Evolutionary conservation across 1,140 invertebrate species (phyloP).

Genomic region (Pteromalus puparum): DNA sequence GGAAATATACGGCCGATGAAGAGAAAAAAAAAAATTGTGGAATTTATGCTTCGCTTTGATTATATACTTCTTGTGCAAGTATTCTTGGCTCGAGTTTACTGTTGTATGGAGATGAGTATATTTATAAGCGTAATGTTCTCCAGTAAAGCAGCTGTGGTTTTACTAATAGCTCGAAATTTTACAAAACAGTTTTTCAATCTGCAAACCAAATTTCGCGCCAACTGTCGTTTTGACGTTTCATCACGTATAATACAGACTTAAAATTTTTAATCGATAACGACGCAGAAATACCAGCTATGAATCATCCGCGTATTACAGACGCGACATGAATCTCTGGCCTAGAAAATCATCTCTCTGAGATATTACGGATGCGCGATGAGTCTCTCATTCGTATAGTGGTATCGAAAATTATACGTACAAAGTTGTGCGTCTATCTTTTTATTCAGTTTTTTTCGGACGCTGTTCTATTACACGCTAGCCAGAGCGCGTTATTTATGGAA

Average conservation of each 20-base stretch:
- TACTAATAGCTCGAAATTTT: too few relatives aligned
- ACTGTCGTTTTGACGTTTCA: not conserved
- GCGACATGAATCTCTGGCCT: conserved; percentile 27
- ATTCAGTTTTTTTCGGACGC: conserved; percentile 2
- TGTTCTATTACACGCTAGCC: conserved; percentile 34
- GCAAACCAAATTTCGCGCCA: not conserved
- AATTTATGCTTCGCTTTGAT: not conserved
- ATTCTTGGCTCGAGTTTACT: not conserved
- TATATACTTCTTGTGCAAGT: not conserved
- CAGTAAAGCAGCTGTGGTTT: not conserved
- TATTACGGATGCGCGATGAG: conserved; percentile 20
- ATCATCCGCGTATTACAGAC: not conserved
- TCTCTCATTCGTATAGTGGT: not conserved
- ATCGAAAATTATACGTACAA: not conserved
- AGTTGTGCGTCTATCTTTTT: not conserved
- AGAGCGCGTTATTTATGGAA: conserved; percentile 49
- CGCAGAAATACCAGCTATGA: not conserved
- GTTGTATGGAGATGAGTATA: not conserved
- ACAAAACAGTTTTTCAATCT: not conserved
- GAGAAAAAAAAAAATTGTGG: too few relatives aligned
- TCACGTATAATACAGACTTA: not conserved
- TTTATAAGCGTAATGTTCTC: not conserved
- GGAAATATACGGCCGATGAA: too few relatives aligned
- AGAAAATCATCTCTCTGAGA: not conserved
- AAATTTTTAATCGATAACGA: not conserved